phyloP scores from a whole-genome alignment of 2,888 invertebrate species.

The Synergus laeviventris region DNA sequence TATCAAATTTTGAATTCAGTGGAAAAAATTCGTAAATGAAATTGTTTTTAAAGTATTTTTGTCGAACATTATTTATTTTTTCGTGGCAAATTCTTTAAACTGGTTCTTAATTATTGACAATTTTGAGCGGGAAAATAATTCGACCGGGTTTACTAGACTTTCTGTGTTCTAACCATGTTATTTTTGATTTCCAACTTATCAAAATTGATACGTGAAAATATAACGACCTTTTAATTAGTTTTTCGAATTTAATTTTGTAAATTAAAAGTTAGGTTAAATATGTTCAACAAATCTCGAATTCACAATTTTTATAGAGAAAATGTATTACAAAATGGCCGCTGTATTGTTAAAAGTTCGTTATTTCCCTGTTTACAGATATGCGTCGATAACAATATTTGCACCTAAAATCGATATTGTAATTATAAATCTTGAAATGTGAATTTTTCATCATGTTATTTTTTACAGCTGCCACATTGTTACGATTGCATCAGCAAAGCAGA shows the following conservation, averaged over 20 bases:
- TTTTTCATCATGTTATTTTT: no score
- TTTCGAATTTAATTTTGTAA: not conserved
- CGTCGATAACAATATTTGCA: no score
- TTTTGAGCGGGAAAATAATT: not conserved
- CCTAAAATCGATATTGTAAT: no score
- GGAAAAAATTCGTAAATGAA: not conserved
- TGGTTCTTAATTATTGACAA: not conserved
- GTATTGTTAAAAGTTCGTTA: no score
- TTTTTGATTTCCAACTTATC: not conserved
- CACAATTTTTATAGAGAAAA: no score
- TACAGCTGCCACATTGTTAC: no score
- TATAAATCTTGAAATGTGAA: no score
- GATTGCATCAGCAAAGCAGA: no score
- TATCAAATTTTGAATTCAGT: not conserved
- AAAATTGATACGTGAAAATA: not conserved
- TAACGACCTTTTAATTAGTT: not conserved
- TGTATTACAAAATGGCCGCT: not conserved
- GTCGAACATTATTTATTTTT: not conserved
- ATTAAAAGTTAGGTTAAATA: no score
- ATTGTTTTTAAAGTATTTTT: not conserved
- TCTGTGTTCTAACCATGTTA: not conserved
- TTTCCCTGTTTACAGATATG: no score
- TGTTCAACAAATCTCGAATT: no score
- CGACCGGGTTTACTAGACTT: not conserved
- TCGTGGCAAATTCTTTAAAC: not conserved